These are phyloP conservation scores for Jaculus jaculus DNA, from an alignment of 2,113 vertebrate genomes.

Conservation along the genomic window DNA sequence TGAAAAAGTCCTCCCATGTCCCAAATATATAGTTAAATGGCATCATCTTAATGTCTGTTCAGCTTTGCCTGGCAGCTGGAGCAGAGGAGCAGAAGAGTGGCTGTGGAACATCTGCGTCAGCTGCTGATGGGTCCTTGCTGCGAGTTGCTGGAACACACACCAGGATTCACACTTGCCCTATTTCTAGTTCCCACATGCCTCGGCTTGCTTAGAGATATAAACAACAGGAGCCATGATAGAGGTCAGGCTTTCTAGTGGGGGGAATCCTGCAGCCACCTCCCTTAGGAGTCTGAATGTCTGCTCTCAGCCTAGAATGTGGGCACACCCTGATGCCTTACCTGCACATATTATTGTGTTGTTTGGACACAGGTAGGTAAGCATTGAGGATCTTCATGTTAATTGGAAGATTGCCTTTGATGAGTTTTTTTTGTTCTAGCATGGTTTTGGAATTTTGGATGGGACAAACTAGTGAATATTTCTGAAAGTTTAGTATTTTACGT, in stretches of 20 bases:
- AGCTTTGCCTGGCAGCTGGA: neutral
- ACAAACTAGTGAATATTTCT: neutral
- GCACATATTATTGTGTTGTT: neutral
- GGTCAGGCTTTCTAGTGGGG: neutral
- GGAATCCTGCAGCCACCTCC: neutral
- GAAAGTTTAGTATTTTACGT: neutral
- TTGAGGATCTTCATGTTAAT: neutral
- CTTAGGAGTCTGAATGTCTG: neutral
- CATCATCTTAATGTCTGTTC: neutral
- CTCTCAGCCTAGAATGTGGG: neutral
- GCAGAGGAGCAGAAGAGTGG: neutral
- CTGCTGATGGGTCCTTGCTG: neutral
- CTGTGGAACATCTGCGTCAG: neutral
- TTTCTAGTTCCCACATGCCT: neutral
- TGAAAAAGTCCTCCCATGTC: neutral
- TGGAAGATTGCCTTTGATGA: neutral
- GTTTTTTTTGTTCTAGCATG: neutral
- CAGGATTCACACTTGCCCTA: neutral
- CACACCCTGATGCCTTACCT: neutral
- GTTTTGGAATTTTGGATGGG: neutral
- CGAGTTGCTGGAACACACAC: neutral
- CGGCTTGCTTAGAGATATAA: neutral
- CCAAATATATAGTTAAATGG: neutral
- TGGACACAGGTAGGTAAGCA: neutral
- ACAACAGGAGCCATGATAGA: neutral